Conservation (phyloP, 2,888 invertebrate species). For the Melolontha melolontha region DNA sequence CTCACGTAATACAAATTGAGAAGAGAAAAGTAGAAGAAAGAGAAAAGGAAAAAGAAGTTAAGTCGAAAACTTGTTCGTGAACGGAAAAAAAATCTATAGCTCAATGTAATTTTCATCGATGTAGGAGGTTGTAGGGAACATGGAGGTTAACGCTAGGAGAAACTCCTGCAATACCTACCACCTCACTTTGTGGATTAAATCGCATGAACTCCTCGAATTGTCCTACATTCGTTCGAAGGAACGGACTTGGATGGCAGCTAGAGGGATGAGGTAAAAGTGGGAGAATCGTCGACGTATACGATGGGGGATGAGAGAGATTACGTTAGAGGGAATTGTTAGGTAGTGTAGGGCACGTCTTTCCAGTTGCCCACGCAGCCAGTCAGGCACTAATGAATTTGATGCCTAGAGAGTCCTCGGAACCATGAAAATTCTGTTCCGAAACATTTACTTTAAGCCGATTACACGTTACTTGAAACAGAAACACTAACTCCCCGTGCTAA, state of each 20-base stretch:
- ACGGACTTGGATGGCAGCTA: neutral
- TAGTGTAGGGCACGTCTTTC: conserved; percentile 3
- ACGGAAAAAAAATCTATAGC: conserved; percentile 18
- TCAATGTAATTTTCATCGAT: conserved; percentile 41
- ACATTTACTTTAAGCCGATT: conserved; percentile 57
- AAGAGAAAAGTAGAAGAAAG: neutral
- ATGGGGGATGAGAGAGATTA: neutral
- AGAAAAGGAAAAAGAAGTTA: conserved; percentile 6
- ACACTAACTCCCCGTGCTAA: conserved; percentile 50
- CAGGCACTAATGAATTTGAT: conserved; percentile 53
- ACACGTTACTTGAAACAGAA: conserved; percentile 53
- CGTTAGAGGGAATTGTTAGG: conserved; percentile 21
- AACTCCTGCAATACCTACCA: conserved; percentile 31
- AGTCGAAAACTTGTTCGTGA: conserved; percentile 16
- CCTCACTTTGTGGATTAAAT: conserved; percentile 47
- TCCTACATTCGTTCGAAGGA: conserved; percentile 47
- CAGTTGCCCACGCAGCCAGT: conserved; percentile 29
- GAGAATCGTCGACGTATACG: neutral
- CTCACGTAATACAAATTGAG: conserved; percentile 4
- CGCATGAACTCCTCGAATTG: conserved; percentile 50
- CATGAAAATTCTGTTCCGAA: conserved; percentile 57
- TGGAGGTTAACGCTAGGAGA: conserved; percentile 1
- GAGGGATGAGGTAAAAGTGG: neutral
- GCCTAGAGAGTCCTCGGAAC: conserved; percentile 51
- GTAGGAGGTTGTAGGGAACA: conserved; percentile 16